Evolutionary conservation across 2,888 invertebrate species (phyloP).

Genomic region (Operophtera brumata): DNA sequence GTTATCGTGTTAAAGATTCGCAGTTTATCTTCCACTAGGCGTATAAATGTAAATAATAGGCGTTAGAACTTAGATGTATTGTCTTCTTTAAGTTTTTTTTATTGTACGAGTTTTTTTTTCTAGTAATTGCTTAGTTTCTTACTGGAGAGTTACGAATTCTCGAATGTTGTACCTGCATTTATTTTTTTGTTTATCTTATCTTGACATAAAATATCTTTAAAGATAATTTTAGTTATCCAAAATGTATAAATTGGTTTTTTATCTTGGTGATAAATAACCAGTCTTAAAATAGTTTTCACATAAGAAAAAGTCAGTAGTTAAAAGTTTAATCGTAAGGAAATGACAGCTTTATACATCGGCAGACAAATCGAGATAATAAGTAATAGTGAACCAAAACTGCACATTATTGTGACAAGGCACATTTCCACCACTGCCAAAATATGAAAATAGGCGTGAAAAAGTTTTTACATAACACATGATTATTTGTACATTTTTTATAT

Average conservation of each 20-base stretch:
- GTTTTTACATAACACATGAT: slow-evolving; percentile 59
- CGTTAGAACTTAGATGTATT: slow-evolving; percentile 68
- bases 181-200: slow-evolving; percentile 74
- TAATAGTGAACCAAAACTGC: slow-evolving; percentile 51
- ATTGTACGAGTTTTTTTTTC: slow-evolving; percentile 60
- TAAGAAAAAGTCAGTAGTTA: slow-evolving; percentile 77
- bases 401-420: slow-evolving; percentile 78
- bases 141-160: slow-evolving; percentile 78
- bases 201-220: slow-evolving; percentile 75
- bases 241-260: slow-evolving; percentile 67
- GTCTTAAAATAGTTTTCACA: slow-evolving; percentile 64
- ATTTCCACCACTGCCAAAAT: slow-evolving; percentile 80
- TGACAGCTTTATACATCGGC: slow-evolving; percentile 76
- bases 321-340: slow-evolving; percentile 68
- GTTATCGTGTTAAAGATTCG: slow-evolving; percentile 78
- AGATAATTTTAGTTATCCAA: slow-evolving; percentile 69
- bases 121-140: slow-evolving; percentile 77
- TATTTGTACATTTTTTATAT: slow-evolving; percentile 73
- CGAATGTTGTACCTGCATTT: slow-evolving; percentile 82
- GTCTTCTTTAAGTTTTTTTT: slow-evolving; percentile 59
- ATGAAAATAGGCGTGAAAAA: slow-evolving; percentile 62
- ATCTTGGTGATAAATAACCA: slow-evolving; percentile 57
- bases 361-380: slow-evolving; percentile 59
- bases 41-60: slow-evolving; percentile 73
- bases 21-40: slow-evolving; percentile 80